Base-by-base conservation (phyloP, 2,888 invertebrate genomes). In the Conistra vaccinii region DNA sequence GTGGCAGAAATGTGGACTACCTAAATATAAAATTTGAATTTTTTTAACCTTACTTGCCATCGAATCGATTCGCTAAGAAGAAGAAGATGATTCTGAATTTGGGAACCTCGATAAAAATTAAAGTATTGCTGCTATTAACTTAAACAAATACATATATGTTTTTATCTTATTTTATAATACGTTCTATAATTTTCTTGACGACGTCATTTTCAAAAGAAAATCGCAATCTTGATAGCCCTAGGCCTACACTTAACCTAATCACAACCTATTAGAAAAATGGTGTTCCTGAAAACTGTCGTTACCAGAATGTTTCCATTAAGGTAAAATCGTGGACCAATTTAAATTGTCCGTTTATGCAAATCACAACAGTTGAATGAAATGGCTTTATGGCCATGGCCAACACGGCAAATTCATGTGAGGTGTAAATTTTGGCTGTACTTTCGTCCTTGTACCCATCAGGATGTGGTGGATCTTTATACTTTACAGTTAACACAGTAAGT, bases 391-490 rank as follows among this genome's bases (percentile, higher is more conserved):
- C 35, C 35, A 17, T n/a, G n/a, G n/a, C n/a, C 1, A 48, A 1
- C 5, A 32, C 29, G 5, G n/a, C 17, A 66, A 12, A n/a, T 66
- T 17, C 10, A 51, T n/a, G 51, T 17, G 14, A 10, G 4, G 29
- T 29, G 23, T 32, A 4, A 17, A 32, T 51, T 48, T 32, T 17
- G 5, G 5, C 5, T 48, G 17, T 17, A 45, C 60, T 73, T 67
- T 71, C 87, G 92, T 93, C 94, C 94, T 95, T 94, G 94, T 89
- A 91, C 87, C 90, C 90, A 93, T 92, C 91, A 95, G 95, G 95
- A 95, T 92, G 93, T 94, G 84, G 90, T 90, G 91, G 92, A 93
- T 94, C 92, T 92, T 89, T 87, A 92, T 92, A 89, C 89, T 90
- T 91, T 61, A 65, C 62, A 78, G 62, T 80, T 78, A 89, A 92